These are phyloP conservation scores for Epizoanthus illoricatus DNA, from an alignment of 92 coral and sea anemone genomes.

Conservation along the genomic window DNA sequence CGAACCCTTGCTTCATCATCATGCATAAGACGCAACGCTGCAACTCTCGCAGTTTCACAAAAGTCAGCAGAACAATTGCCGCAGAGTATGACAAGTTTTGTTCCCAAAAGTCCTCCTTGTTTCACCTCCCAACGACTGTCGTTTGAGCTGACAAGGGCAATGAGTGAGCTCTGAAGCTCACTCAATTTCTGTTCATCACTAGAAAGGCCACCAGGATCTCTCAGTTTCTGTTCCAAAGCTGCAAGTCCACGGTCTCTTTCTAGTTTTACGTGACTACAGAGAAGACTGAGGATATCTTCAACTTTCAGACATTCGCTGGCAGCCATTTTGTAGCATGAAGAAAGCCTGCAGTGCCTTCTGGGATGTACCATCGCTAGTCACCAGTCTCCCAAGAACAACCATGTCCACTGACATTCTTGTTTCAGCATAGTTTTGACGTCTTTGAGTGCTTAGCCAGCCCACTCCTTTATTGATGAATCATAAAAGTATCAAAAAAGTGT, in stretches of 20 bases:
- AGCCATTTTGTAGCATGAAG: constrained; percentile 50
- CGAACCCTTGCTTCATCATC: constrained; percentile 94
- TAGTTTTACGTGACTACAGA: constrained; percentile 83
- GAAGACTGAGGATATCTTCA: constrained; percentile 59
- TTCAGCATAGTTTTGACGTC: too few species aligned
- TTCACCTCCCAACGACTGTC: constrained; percentile 80
- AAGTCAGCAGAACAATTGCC: constrained; percentile 68
- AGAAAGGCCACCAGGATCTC: constrained; percentile 42
- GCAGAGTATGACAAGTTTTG: constrained; percentile 66
- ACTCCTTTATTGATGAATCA: too few species aligned
- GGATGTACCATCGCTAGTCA: background rate
- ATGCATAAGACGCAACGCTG: constrained; percentile 74
- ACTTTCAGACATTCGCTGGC: constrained; percentile 17
- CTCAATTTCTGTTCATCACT: constrained; percentile 45
- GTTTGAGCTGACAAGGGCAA: constrained; percentile 53
- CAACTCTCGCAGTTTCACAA: constrained; percentile 54
- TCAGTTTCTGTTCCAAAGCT: constrained; percentile 65
- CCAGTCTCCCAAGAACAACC: too few species aligned
- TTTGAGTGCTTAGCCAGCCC: too few species aligned
- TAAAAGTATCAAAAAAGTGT: too few species aligned
- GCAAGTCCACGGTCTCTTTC: constrained; percentile 89
- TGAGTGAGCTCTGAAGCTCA: constrained; percentile 61
- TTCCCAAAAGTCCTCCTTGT: constrained; percentile 83
- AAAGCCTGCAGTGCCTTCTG: constrained; percentile 23
- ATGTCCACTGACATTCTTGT: too few species aligned